Evolutionary conservation across 2,797 vertebrate genomes (phyloP).

Genomic region (Pseudochromis fuscus): DNA sequence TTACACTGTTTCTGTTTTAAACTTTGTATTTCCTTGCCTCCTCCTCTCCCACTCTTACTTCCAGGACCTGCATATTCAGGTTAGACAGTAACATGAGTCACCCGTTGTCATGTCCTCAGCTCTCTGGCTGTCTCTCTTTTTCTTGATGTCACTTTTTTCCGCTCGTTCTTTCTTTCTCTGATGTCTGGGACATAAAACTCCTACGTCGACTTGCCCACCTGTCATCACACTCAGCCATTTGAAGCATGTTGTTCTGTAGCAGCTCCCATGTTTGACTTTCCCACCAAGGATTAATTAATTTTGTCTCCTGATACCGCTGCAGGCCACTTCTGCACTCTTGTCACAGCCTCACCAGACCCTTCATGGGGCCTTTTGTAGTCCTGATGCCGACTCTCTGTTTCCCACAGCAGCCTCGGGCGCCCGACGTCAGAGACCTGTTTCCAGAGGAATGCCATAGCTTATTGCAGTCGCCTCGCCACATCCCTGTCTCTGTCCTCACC

Average conservation of each 20-base stretch:
- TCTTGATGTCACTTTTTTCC: constrained; percentile 8
- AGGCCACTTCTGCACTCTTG: constrained; percentile 7
- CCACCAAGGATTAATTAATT: constrained; percentile 42
- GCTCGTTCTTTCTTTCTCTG: constrained; percentile 14
- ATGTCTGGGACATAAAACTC: constrained; percentile 25
- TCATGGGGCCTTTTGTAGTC: constrained; percentile 24
- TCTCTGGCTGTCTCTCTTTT: neutral
- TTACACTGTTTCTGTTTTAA: neutral
- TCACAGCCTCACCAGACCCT: constrained; percentile 13
- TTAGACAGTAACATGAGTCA: constrained; percentile 15
- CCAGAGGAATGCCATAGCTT: constrained; percentile 23
- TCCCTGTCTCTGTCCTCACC: constrained; percentile 47
- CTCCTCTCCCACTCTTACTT: constrained; percentile 6
- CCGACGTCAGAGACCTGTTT: constrained; percentile 25
- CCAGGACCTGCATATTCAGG: constrained; percentile 2
- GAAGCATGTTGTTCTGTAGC: constrained; percentile 30
- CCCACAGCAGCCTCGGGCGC: constrained; percentile 32
- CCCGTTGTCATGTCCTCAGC: constrained; percentile 3
- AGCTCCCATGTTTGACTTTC: constrained; percentile 38
- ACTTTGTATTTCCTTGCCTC: neutral
- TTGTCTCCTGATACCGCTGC: constrained; percentile 19
- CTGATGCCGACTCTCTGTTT: constrained; percentile 32
- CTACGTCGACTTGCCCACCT: constrained; percentile 31
- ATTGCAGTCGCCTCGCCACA: constrained; percentile 34
- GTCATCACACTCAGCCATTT: constrained; percentile 38